Evolutionary conservation across 2,797 vertebrate species (phyloP).

Genomic region (Danio kyathit): DNA sequence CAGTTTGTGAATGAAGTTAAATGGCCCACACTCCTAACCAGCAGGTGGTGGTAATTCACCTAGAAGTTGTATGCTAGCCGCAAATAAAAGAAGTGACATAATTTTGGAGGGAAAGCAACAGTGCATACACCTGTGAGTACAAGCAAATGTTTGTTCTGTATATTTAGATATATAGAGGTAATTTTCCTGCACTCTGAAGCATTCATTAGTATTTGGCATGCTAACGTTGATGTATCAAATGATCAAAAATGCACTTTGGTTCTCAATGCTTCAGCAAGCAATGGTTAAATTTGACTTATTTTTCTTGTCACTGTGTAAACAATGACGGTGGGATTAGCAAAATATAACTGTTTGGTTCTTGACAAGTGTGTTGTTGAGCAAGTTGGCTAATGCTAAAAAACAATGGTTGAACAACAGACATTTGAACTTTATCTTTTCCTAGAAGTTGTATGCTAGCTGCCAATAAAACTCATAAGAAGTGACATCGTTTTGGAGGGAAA

Average conservation of each 20-base stretch:
- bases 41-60: too few relatives aligned
- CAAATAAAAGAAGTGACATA: too few relatives aligned
- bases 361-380: neutral
- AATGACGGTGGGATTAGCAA: neutral
- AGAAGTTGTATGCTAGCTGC: too few relatives aligned
- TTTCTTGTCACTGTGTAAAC: neutral
- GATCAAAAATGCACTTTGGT: neutral
- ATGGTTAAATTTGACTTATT: neutral
- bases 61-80: too few relatives aligned
- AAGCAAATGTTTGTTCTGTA: neutral
- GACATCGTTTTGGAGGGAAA: too few relatives aligned
- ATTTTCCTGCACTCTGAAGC: neutral
- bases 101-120: slow-evolving; percentile 1
- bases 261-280: neutral
- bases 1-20: slow-evolving; percentile 49
- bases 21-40: too few relatives aligned
- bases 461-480: too few relatives aligned
- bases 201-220: neutral
- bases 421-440: too few relatives aligned
- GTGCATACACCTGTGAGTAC: slow-evolving; percentile 4
- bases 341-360: neutral
- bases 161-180: too few relatives aligned
- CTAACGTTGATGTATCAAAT: neutral
- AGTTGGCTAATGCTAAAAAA: neutral
- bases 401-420: neutral